Evolutionary conservation across 2,888 invertebrate species (phyloP), one percentile per base, ranked within the genome.

Genomic region (Pristionchus mayeri): DNA sequence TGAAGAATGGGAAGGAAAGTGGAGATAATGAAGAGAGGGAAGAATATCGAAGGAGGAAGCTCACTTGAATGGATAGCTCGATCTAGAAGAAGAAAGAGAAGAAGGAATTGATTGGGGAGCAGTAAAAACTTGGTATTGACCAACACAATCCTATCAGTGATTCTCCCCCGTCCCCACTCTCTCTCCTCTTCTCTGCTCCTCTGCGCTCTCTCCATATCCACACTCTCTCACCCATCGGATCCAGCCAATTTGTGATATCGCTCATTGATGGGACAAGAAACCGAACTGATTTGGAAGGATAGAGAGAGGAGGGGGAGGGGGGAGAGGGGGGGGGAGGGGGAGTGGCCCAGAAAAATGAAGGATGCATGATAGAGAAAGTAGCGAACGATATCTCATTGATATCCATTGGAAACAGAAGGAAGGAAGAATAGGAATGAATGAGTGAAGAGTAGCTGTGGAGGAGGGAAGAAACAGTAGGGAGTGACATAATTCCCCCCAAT

Each of bases 181-280:
- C 57, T 57, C 57, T 27, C 24, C 52, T 52, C 52, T 52, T 57
- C 57, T 7, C 57, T 57, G 18, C 57, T n/a, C n/a, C n/a, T n/a
- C n/a, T n/a, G n/a, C n/a, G n/a, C n/a, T n/a, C n/a, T n/a, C n/a
- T n/a, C n/a, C 57, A 57, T 24, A 57, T 57, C 57, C 57, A 4
- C 27, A 2, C n/a, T 57, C 57, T 57, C 57, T 57, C 57, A 0
- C 24, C 24, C 57, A n/a, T 9, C 52, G n/a, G 9, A 57, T 57
- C 57, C 57, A 57, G 57, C 57, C 57, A 57, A 57, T 57, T 57
- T 57, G 57, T 57, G 57, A 57, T 57, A 57, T 27, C 57, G 57
- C 57, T 57, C 57, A 57, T 27, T 57, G 57, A 57, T 57, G 57
- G 57, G 57, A n/a, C 57, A 57, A 57, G 57, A 57, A 57, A 57